A percentile compares a stretch with the other conserved stretches of the same genome.
Evolutionary conservation across 2,888 invertebrate species (phyloP).

Genomic region (Leptarthrus brevirostris): DNA sequence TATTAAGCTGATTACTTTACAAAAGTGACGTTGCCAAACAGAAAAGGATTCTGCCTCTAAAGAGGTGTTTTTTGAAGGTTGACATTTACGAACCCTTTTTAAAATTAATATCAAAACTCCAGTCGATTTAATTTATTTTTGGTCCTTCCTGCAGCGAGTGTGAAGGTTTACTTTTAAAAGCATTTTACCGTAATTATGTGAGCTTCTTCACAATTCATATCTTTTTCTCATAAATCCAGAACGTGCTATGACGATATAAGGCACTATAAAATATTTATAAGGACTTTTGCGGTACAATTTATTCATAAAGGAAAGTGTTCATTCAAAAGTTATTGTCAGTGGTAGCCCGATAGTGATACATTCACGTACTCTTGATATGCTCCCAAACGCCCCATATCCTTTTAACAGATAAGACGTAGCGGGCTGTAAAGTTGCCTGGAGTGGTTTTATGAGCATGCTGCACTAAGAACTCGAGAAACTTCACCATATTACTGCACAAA

Average conservation of each 20-base stretch:
- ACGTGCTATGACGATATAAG: slow-evolving; percentile 7
- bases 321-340: slow-evolving; percentile 27
- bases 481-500: not conserved
- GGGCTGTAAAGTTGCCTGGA: slow-evolving; percentile 1
- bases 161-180: not conserved
- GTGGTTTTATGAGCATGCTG: slow-evolving; percentile 2
- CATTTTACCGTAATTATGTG: not conserved
- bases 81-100: too few species aligned
- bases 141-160: not conserved
- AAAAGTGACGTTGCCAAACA: too few species aligned
- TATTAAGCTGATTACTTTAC: too few species aligned
- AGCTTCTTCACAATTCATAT: slow-evolving; percentile 3
- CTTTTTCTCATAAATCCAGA: slow-evolving; percentile 21
- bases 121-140: not conserved
- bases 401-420: not conserved
- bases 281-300: slow-evolving; percentile 7
- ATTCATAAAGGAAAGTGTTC: slow-evolving; percentile 40
- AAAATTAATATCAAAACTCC: too few species aligned
- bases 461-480: slow-evolving; percentile 5
- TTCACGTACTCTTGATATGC: slow-evolving; percentile 9
- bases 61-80: too few species aligned
- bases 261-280: slow-evolving; percentile 35
- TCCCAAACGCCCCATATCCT: not conserved
- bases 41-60: too few species aligned
- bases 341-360: slow-evolving; percentile 17